Percentiles rank a stretch among this genome's conserved stretches.
phyloP scores from a whole-genome alignment of 2,113 vertebrate genomes.

The Petroica traversi region DNA sequence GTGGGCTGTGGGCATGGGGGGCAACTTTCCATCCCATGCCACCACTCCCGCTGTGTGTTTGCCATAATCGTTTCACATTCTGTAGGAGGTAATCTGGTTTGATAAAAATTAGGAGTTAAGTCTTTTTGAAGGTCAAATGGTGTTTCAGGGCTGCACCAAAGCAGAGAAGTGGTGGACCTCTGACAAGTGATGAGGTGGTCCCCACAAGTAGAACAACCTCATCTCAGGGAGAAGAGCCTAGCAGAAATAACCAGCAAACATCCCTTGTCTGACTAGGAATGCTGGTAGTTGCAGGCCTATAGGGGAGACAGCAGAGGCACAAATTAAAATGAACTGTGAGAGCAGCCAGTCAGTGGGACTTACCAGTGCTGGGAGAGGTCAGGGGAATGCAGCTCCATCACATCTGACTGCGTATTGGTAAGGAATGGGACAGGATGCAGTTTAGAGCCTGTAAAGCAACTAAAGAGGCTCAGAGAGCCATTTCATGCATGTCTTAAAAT shows the following conservation, averaged over 20 bases:
- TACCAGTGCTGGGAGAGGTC: background rate
- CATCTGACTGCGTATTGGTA: background rate
- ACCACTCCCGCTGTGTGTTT: background rate
- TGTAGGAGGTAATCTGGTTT: background rate
- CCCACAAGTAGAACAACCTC: background rate
- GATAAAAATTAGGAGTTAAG: background rate
- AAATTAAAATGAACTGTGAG: background rate
- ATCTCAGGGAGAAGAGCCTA: background rate
- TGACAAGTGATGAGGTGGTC: background rate
- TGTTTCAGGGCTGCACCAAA: background rate
- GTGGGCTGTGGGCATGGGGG: background rate
- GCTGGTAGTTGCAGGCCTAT: background rate
- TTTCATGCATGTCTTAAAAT: background rate
- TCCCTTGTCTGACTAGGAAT: background rate
- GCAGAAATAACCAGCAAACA: background rate
- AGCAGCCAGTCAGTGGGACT: accelerated
- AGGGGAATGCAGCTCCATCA: accelerated
- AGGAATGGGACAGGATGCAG: background rate
- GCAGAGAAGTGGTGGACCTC: background rate
- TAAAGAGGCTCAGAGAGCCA: background rate
- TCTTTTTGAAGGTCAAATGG: background rate
- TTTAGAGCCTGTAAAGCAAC: background rate
- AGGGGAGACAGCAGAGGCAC: background rate
- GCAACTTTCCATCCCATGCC: background rate
- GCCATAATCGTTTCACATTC: accelerated